A percentile compares a stretch with the other conserved stretches of the same genome.
These are phyloP conservation scores for Pseudachorutes palmiensis DNA, from an alignment of 1,140 invertebrate species.

Conservation along the genomic window DNA sequence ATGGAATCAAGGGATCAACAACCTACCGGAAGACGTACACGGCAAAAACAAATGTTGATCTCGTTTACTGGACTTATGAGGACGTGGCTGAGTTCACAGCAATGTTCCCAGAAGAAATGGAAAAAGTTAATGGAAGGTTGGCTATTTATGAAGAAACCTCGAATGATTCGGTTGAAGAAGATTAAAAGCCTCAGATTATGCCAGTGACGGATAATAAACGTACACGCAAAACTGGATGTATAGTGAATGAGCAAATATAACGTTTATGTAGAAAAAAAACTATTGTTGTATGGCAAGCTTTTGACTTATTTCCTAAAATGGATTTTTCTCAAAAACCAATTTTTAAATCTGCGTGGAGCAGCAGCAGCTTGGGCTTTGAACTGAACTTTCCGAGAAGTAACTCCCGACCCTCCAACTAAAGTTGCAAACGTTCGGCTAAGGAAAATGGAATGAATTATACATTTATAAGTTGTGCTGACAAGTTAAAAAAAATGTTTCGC, in stretches of 20 bases:
- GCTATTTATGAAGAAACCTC: too few species aligned
- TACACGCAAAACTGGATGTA: too few species aligned
- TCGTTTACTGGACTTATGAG: neutral
- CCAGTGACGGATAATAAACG: too few species aligned
- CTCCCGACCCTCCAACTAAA: neutral
- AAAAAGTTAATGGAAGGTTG: too few species aligned
- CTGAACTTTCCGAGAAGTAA: slow-evolving; percentile 3
- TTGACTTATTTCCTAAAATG: neutral
- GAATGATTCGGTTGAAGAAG: too few species aligned
- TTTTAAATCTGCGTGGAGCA: neutral
- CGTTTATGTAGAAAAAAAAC: too few species aligned
- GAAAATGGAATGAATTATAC: neutral
- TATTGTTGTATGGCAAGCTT: too few species aligned
- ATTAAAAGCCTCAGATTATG: too few species aligned
- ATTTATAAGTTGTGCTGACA: neutral
- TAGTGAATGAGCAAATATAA: too few species aligned
- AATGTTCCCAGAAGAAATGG: too few species aligned
- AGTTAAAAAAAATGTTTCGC: neutral
- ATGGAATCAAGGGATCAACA: neutral
- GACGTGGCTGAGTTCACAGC: too few species aligned
- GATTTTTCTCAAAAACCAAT: neutral
- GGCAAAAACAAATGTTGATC: neutral
- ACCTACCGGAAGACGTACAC: neutral
- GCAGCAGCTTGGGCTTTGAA: neutral
- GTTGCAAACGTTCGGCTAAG: slow-evolving; percentile 3